phyloP scores from a whole-genome alignment of 1,140 invertebrate genomes.

The Diorhabda carinulata region DNA sequence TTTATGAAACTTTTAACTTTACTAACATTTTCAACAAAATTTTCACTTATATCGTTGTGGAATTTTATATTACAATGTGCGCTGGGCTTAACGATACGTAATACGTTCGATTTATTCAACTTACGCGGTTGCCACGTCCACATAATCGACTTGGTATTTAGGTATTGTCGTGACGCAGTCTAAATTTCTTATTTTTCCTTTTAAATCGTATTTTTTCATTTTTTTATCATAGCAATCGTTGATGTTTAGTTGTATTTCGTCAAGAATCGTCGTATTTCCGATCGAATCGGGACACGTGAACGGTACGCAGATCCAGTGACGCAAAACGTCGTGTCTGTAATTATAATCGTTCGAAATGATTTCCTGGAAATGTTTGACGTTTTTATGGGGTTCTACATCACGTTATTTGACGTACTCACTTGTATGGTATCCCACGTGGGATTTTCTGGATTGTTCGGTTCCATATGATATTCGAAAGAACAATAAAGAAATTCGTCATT shows the following conservation, averaged over 20 bases:
- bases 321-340: slow-evolving; percentile 27
- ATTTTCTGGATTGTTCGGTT: slow-evolving; percentile 15
- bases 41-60: no score
- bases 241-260: slow-evolving; percentile 2
- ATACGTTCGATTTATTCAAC: not conserved
- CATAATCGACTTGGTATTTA: slow-evolving; percentile 21
- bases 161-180: slow-evolving; percentile 16
- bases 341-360: slow-evolving; percentile 13
- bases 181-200: slow-evolving; percentile 18
- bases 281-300: slow-evolving; percentile 24
- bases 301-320: slow-evolving; percentile 31
- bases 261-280: slow-evolving; percentile 7
- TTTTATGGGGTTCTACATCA: not conserved
- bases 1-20: no score
- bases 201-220: slow-evolving; percentile 12
- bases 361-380: slow-evolving; percentile 18
- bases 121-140: slow-evolving; percentile 22
- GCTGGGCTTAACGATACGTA: no score
- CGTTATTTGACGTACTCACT: slow-evolving; percentile 3
- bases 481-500: slow-evolving; percentile 22
- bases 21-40: no score
- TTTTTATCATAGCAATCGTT: slow-evolving; percentile 23
- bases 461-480: slow-evolving; percentile 14
- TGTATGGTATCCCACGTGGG: slow-evolving; percentile 17
- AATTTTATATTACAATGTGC: no score